Conservation (phyloP, 2,797 vertebrate genomes). For the Gymnocypris eckloni region DNA sequence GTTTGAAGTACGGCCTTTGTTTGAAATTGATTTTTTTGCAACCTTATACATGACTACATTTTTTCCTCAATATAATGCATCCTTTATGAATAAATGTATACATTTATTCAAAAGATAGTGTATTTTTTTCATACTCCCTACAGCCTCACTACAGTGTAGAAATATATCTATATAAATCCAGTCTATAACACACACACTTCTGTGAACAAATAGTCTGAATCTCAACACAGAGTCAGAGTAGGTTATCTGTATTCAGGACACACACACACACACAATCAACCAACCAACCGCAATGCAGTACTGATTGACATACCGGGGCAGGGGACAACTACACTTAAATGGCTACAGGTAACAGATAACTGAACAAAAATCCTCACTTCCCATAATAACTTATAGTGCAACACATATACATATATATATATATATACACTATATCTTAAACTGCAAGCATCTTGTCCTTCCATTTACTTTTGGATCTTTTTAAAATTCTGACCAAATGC, state of each 20-base stretch:
- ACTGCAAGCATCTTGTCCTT: background rate
- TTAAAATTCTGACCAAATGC: background rate
- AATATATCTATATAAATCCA: background rate
- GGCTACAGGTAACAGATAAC: conserved; percentile 1
- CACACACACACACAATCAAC: conserved; percentile 38
- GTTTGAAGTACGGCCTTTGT: background rate
- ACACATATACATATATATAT: background rate
- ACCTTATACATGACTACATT: background rate
- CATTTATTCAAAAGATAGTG: background rate
- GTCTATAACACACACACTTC: background rate
- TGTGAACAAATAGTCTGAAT: conserved; percentile 21
- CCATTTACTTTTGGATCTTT: background rate
- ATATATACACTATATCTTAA: background rate
- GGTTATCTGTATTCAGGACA: conserved; percentile 52
- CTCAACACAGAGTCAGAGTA: conserved; percentile 19
- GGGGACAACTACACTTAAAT: conserved; percentile 14
- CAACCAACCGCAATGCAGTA: conserved; percentile 32
- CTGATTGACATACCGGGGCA: conserved; percentile 37
- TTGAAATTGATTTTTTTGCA: background rate
- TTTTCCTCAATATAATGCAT: background rate
- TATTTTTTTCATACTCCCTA: background rate
- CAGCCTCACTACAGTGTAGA: background rate
- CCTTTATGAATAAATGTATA: background rate
- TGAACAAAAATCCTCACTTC: background rate
- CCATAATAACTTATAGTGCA: background rate